Percentiles rank a stretch among this genome's conserved stretches.
These are phyloP conservation scores for Pardosa pseudoannulata DNA, from an alignment of 2,888 invertebrate genomes.

Conservation along the genomic window DNA sequence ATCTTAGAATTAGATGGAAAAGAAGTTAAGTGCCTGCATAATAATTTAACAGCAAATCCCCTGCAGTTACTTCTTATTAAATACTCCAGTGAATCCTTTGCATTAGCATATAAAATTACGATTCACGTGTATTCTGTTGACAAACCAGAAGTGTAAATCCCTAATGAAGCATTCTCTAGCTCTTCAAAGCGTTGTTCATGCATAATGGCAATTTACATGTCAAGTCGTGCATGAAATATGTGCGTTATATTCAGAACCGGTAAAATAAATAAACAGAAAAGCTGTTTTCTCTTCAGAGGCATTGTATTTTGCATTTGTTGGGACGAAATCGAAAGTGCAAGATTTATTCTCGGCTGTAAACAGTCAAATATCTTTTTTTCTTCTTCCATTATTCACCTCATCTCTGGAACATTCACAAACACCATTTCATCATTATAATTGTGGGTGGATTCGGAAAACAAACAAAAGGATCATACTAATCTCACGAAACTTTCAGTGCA, in stretches of 20 bases:
- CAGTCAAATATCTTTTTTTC: neutral
- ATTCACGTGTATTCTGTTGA: neutral
- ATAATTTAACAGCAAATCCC: neutral
- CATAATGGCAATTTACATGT: neutral
- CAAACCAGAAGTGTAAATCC: conserved; percentile 11
- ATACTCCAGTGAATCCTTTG: neutral
- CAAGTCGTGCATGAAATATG: conserved; percentile 16
- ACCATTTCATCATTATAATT: too few species aligned
- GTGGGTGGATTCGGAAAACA: too few species aligned
- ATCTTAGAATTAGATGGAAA: neutral
- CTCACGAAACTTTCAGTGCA: too few species aligned
- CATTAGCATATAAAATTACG: neutral
- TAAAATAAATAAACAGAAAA: neutral
- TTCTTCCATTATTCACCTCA: too few species aligned
- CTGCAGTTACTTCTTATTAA: neutral
- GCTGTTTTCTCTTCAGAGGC: neutral
- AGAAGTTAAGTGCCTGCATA: neutral
- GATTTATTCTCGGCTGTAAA: neutral
- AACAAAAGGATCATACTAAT: too few species aligned
- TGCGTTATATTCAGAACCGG: neutral
- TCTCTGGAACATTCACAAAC: too few species aligned
- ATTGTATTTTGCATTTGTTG: neutral
- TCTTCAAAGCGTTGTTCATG: neutral
- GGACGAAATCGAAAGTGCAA: neutral
- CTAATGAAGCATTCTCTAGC: neutral